Percentiles rank a stretch among this genome's conserved stretches.
phyloP scores from a whole-genome alignment of 2,797 vertebrate species.

The Megaceryle alcyon region DNA sequence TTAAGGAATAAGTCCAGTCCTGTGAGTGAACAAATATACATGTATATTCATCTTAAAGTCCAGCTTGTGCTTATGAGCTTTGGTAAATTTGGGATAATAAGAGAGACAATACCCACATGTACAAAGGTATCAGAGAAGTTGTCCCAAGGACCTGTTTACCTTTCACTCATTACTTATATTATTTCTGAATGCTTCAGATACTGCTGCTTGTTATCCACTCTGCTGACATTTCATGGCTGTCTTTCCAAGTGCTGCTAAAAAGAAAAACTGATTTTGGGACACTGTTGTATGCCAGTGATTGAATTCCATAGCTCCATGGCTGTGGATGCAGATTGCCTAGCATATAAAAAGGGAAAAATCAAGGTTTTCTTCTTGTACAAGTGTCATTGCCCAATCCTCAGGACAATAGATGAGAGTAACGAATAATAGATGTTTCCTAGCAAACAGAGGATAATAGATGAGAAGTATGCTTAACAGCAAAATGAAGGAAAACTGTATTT shows the following conservation, averaged over 20 bases:
- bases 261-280: conserved; percentile 23
- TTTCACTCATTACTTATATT: background rate
- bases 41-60: background rate
- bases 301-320: conserved; percentile 4
- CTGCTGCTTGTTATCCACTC: conserved; percentile 3
- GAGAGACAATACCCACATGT: background rate
- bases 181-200: conserved; percentile 3
- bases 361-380: background rate
- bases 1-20: background rate
- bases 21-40: background rate
- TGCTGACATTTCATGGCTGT: background rate
- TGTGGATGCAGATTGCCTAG: background rate
- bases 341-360: background rate
- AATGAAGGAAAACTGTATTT: background rate
- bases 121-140: background rate
- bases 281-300: background rate
- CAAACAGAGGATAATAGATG: background rate
- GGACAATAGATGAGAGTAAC: background rate
- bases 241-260: conserved; percentile 18
- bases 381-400: background rate
- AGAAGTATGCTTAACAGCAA: background rate
- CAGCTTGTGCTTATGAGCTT: background rate
- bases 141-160: background rate
- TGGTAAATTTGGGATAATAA: background rate
- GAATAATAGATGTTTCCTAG: background rate